Evolutionary conservation across 2,888 invertebrate species (phyloP), one percentile per base, ranked within the genome.

Genomic region (Amphipyra berbera): DNA sequence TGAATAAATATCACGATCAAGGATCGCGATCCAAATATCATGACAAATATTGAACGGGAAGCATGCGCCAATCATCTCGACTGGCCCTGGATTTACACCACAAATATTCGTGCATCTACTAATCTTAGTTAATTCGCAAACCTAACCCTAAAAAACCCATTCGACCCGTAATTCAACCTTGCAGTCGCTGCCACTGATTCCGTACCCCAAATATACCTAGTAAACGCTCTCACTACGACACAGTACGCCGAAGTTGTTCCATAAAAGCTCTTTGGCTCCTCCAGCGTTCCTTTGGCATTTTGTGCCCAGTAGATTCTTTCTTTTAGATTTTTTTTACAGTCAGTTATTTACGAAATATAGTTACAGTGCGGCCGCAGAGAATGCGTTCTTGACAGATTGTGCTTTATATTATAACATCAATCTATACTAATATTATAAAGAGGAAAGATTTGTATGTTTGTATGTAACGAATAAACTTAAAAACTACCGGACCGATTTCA

Each of bases 231-330:
- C 85, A 85, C 84, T 84, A 81, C 90, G 89, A 89, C 89, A 88
- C 87, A 81, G 89, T 83, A 89, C 88, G 88, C 87, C 85, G 78
- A 93, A 93, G 86, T 92, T 92, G 88, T 85, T 88, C 88, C 85
- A 91, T 92, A 92, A 93, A 94, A 92, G 90, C 91, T 89, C 92
- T 92, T 88, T 90, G 88, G 86, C 86, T 88, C 88, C 88, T 91
- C 85, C 88, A 92, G 91, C 91, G 90, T 91, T 87, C 89, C 89
- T 93, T 93, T 92, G 88, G 84, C 87, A 88, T 90, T 91, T 88
- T 86, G 85, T 85, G 87, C 68, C 42, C 68, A 76, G 77, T 82
- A 79, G 78, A 82, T 82, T 82, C 83, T 85, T 83, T 68, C 61
- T 78, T 84, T 83, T 81, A 52, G 59, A 44, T 76, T 76, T 80